Conservation (phyloP, 2,113 vertebrate species). For the Oryzias melastigma region DNA sequence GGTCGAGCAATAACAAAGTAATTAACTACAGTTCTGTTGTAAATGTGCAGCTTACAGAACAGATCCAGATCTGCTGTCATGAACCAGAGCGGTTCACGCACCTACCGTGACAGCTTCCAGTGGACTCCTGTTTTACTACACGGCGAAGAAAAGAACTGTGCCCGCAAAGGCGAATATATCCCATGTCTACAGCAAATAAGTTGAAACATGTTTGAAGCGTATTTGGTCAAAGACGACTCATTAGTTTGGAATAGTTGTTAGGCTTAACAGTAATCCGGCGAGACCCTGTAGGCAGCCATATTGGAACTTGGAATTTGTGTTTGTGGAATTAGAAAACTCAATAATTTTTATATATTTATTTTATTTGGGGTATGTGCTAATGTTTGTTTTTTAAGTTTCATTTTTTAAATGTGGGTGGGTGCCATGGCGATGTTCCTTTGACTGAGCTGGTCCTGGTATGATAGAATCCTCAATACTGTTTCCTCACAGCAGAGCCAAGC, state of each 20-base stretch:
- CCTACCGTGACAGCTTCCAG: conserved; percentile 71
- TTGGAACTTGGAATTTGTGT: conserved; percentile 60
- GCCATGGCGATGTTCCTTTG: no score
- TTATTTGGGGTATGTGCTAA: no score
- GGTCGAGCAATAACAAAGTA: no score
- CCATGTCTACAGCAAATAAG: conserved; percentile 58
- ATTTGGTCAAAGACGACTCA: neutral
- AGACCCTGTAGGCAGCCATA: conserved; percentile 61
- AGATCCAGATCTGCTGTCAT: conserved; percentile 19
- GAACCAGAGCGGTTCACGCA: conserved; percentile 18
- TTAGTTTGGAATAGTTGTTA: conserved; percentile 15
- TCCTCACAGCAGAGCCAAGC: no score
- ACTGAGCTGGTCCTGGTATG: no score
- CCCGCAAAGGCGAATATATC: conserved; percentile 30
- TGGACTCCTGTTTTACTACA: conserved; percentile 55
- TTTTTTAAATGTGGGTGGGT: no score
- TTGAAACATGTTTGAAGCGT: conserved; percentile 59
- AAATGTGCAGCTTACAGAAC: neutral
- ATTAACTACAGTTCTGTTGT: neutral
- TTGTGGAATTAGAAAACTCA: neutral
- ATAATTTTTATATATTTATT: neutral
- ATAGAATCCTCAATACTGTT: no score
- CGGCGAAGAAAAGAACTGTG: conserved; percentile 37
- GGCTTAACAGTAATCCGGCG: conserved; percentile 44
- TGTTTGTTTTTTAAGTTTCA: no score